phyloP scores from a whole-genome alignment of 2,113 vertebrate species.

The Chaetura pelagica region DNA sequence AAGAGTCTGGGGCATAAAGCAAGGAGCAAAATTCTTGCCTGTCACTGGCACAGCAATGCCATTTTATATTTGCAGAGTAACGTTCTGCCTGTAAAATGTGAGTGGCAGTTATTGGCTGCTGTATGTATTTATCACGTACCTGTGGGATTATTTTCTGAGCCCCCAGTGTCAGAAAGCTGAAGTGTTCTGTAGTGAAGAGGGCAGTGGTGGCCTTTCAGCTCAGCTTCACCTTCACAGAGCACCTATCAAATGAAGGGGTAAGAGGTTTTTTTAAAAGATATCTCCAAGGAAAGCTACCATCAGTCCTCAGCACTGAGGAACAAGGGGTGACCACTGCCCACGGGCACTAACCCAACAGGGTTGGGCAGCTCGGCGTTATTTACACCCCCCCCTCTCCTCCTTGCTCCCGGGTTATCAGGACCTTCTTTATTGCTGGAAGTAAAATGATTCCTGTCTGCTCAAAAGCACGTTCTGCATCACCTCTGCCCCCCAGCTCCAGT shows the following conservation, averaged over 20 bases:
- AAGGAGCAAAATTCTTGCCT: background rate
- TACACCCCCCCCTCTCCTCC: background rate
- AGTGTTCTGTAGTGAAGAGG: background rate
- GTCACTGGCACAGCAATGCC: background rate
- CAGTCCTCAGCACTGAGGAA: background rate
- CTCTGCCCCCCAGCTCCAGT: no score
- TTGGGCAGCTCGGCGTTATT: background rate
- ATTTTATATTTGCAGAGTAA: background rate
- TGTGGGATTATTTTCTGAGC: background rate
- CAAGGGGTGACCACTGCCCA: background rate
- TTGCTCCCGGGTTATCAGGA: background rate
- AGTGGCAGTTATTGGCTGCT: background rate
- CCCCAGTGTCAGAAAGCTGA: background rate
- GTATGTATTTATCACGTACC: background rate
- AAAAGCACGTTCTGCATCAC: background rate
- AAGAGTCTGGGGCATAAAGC: background rate
- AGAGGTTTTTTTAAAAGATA: background rate
- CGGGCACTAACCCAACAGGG: background rate
- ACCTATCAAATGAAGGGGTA: background rate
- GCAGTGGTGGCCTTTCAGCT: background rate
- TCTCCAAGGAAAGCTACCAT: background rate
- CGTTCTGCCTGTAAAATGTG: accelerated
- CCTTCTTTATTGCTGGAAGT: background rate
- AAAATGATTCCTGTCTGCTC: background rate
- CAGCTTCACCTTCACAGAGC: background rate